Conservation (phyloP, 2,113 vertebrate species). For the Nymphicus hollandicus region DNA sequence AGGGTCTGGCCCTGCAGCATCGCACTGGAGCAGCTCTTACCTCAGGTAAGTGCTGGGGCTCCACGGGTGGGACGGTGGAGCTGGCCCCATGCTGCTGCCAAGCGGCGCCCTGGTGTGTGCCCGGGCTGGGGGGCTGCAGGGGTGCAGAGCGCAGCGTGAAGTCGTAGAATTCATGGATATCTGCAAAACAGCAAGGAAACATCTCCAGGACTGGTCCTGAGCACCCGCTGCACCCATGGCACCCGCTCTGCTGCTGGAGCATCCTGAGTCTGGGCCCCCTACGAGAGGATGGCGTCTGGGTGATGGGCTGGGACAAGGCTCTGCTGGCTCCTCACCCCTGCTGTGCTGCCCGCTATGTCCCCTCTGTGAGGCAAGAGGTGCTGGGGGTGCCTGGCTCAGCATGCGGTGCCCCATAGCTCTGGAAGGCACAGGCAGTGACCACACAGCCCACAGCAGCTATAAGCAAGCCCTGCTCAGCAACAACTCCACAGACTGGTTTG, state of each 20-base stretch:
- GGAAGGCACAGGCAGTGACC: neutral
- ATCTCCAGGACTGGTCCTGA: neutral
- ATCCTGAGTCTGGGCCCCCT: neutral
- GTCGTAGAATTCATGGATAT: slow-evolving; percentile 61
- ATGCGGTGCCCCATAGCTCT: neutral
- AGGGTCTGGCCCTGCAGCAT: neutral
- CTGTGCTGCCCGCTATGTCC: fast-evolving
- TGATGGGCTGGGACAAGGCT: neutral
- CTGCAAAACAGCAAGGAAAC: slow-evolving; percentile 14
- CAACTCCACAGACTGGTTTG: neutral
- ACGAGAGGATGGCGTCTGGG: neutral
- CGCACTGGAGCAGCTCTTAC: neutral
- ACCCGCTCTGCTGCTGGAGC: neutral
- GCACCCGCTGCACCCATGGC: neutral
- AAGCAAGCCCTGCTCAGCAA: neutral
- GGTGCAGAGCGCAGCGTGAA: slow-evolving; percentile 8
- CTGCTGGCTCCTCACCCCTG: neutral
- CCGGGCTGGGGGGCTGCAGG: neutral
- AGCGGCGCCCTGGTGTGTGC: fast-evolving
- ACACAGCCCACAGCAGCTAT: fast-evolving
- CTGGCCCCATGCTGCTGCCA: neutral
- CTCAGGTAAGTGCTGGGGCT: neutral
- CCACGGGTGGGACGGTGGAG: neutral
- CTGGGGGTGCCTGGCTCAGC: neutral
- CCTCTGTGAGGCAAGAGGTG: neutral